phyloP scores from a whole-genome alignment of 1,140 invertebrate species.

The Drosophila varians region DNA sequence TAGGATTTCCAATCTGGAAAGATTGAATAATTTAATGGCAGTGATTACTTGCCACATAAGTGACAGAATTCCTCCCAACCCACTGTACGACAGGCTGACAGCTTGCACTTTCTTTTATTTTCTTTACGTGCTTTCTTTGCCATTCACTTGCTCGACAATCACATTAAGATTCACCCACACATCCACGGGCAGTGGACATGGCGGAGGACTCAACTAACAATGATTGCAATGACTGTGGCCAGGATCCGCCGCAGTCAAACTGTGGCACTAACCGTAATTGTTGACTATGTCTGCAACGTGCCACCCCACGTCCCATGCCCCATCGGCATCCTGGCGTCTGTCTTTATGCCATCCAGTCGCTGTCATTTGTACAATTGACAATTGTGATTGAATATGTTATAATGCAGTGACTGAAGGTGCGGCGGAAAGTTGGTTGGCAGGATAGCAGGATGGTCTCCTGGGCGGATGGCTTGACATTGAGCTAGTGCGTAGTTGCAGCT shows the following conservation, averaged over 20 bases:
- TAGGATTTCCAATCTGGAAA: background rate
- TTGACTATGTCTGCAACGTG: slow-evolving; percentile 60
- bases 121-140: slow-evolving; percentile 28
- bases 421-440: background rate
- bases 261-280: slow-evolving; percentile 78
- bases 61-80: background rate
- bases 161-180: slow-evolving; percentile 59
- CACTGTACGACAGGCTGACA: slow-evolving; percentile 30
- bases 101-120: slow-evolving; percentile 52
- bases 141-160: slow-evolving; percentile 61
- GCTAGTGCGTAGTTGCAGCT: slow-evolving; percentile 38
- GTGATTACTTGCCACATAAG: no score
- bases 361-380: slow-evolving; percentile 78
- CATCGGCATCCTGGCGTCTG: slow-evolving; percentile 3
- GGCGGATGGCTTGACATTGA: slow-evolving; percentile 45
- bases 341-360: slow-evolving; percentile 26
- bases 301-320: background rate
- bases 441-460: background rate
- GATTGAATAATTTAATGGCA: no score
- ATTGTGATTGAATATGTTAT: slow-evolving; percentile 78
- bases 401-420: slow-evolving; percentile 50
- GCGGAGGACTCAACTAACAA: slow-evolving; percentile 46
- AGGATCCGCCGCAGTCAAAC: slow-evolving; percentile 60
- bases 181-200: slow-evolving; percentile 13
- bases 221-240: slow-evolving; percentile 47